Base-by-base conservation (phyloP, 2,113 vertebrate genomes). In the Campylorhamphus procurvoides region DNA sequence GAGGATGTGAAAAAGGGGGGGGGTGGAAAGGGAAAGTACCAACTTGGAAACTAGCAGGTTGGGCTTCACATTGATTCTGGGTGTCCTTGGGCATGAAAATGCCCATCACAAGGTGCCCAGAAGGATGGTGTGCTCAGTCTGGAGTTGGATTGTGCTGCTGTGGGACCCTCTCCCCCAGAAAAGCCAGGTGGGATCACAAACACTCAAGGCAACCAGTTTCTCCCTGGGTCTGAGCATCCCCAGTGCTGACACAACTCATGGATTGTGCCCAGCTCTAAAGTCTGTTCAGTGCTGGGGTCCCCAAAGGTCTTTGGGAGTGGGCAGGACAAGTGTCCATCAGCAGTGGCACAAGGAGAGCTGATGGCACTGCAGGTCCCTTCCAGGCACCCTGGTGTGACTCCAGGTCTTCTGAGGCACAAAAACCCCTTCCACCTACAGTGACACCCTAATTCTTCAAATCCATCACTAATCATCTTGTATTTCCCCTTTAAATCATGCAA, bases 11-110 rank as follows among this genome's bases (percentile, higher is more conserved):
- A 93, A 56, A 56, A 4, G 24, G 27, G 2, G 16, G 3, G 0
- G 2, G 4, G 1, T n/a, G 8, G 17, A 16, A 39, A 3, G 0
- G 10, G 39, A 15, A 53, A 55, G 12, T 16, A 5, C 7, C 12
- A 12, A 71, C 20, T 8, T 25, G 22, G 31, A 10, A 63, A 56
- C 33, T 15, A 56, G 40, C 47, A 52, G 47, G 14, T 35, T 9
- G 15, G 20, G 31, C 28, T 52, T 35, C 25, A 6, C 28, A 6
- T 16, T 1, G 0, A 46, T 33, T 25, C 19, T 52, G 46, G 50
- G 28, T 5, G 4, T 15, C 27, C 42, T 24, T 6, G 2, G 50
- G 37, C 23, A 25, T 13, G n/a, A 59, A 40, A 67, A 52, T 11
- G 29, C 23, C 39, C 27, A 6, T 16, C 62, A 23, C 4, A 3